Conservation (phyloP, 2,888 invertebrate species). For the Camponotus fellah region DNA sequence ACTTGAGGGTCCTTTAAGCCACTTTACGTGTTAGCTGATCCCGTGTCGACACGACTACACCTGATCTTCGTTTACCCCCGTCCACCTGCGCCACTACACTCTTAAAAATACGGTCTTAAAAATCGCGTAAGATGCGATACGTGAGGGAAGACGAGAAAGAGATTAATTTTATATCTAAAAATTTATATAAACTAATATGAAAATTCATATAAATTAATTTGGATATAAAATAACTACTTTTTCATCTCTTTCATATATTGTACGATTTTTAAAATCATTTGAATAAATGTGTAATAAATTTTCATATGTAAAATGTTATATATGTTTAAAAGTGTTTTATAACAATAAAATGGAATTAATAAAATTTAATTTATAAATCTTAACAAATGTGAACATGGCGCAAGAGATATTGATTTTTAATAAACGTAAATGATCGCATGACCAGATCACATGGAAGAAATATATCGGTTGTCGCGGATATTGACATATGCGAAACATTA, state of each 20-base stretch:
- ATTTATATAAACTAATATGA: not conserved
- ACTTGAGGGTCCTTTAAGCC: slow-evolving; percentile 65
- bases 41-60: slow-evolving; percentile 70
- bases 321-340: not conserved
- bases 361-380: not conserved
- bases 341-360: not conserved
- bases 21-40: slow-evolving; percentile 68
- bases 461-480: slow-evolving; percentile 40
- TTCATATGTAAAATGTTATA: not conserved
- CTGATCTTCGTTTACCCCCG: slow-evolving; percentile 59
- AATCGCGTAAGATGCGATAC: not conserved
- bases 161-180: slow-evolving; percentile 5
- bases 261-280: not conserved
- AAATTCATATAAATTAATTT: not conserved
- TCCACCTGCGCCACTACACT: not conserved
- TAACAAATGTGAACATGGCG: not conserved
- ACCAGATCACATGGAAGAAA: slow-evolving; percentile 40
- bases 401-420: slow-evolving; percentile 48
- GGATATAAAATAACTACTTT: not conserved
- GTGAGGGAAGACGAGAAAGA: not conserved
- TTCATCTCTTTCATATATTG: not conserved
- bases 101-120: not conserved
- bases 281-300: not conserved
- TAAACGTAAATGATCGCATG: slow-evolving; percentile 51
- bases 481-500: slow-evolving; percentile 52